These are phyloP conservation scores for Cynopterus sphinx DNA, from an alignment of 2,797 vertebrate genomes.

Conservation along the genomic window DNA sequence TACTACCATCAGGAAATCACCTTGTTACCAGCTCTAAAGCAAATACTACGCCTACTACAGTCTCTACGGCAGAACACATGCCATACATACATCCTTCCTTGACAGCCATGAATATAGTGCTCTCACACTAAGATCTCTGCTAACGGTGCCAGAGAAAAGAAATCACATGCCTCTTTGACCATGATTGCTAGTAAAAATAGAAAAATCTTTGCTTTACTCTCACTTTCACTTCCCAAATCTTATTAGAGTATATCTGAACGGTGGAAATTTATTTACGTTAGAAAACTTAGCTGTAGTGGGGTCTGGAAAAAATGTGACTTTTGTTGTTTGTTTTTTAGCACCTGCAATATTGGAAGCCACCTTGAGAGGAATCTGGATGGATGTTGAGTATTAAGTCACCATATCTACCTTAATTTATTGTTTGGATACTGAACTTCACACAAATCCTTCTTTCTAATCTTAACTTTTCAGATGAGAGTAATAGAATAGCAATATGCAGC, in stretches of 20 bases:
- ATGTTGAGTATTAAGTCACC: background rate
- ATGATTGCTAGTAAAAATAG: background rate
- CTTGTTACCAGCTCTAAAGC: background rate
- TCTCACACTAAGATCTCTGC: background rate
- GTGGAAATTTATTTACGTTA: background rate
- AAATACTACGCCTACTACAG: background rate
- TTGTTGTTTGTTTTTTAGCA: background rate
- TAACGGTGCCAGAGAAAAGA: background rate
- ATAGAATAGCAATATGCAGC: background rate
- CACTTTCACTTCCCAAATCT: background rate
- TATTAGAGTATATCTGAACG: background rate
- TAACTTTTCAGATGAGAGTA: background rate
- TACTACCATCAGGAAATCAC: background rate
- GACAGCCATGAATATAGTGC: background rate
- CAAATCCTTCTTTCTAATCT: background rate
- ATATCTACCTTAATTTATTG: background rate
- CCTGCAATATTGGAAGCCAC: background rate
- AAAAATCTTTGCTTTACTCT: background rate
- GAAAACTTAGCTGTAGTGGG: background rate
- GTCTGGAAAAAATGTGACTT: background rate
- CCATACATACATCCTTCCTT: background rate
- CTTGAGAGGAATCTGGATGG: background rate
- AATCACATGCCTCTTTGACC: background rate
- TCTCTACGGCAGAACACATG: background rate
- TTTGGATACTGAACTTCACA: background rate